Base-by-base conservation (phyloP, 30 jellyfish, hydroid and myxozoan species). In the Catostylus mosaicus region DNA sequence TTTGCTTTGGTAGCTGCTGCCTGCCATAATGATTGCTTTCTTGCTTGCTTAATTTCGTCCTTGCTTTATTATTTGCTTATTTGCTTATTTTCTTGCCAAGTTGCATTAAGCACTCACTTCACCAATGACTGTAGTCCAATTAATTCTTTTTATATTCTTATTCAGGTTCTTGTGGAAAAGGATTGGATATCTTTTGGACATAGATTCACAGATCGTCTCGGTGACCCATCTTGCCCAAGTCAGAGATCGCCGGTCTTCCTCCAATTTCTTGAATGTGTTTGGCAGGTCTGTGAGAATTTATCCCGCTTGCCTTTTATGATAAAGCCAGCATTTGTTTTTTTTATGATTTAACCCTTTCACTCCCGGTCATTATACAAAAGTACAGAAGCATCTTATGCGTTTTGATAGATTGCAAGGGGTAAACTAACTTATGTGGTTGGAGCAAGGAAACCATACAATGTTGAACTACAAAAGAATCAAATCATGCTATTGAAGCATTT, bases 171-270 rank as follows among this genome's bases (percentile, higher is more conserved):
- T 64, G 95, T 91, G 16, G 94, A 86, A 69, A 91, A 91, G 48
- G 98, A 91, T 52, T 91, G 98, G 98, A 69, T 91, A 11, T 91
- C 98, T 6, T 91, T 91, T 74, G 98, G 98, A 14, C 98, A 91
- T 75, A 85, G 96, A 22, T 91, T 91, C 72, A 80, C 91, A 57
- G 96, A 91, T 57, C 93, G 98, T 23, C 82, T 91, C 8, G 96
- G 98, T 6, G 96, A 91, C 66, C 95, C 98, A 5, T 32, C 76
- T 16, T 92, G 91, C 27, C 95, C 98, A 12, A 64, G 77, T 35
- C 96, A 91, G 46, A 40, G 98, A 52, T 91, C 98, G 14, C 98
- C 98, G 0, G 96, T 91, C 19, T 91, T 91, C 70, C 67, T 91
- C 12, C 98, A 91, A 81, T 91, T 91, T 59, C 92, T 91, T 29